Conservation (phyloP, 2,797 vertebrate species). For the Mormyrops attenuatus region DNA sequence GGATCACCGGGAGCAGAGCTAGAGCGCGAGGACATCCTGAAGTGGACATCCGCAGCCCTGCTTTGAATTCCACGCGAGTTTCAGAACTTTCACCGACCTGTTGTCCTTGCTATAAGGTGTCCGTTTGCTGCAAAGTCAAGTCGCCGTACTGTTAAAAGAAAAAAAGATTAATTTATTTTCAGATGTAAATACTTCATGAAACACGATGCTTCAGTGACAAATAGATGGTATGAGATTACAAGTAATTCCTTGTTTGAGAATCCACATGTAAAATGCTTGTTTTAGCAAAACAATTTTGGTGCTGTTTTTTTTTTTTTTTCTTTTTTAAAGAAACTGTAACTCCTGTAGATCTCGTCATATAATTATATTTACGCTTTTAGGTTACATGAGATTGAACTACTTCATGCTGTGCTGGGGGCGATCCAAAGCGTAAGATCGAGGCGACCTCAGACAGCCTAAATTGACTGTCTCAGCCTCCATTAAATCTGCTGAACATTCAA, state of each 20-base stretch:
- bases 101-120: constrained; percentile 56
- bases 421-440: constrained; percentile 27
- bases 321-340: constrained; percentile 44
- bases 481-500: background rate
- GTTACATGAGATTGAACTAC: constrained; percentile 16
- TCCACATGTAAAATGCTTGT: constrained; percentile 45
- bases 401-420: constrained; percentile 18
- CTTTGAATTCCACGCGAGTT: background rate
- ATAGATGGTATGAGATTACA: constrained; percentile 50
- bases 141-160: constrained; percentile 63
- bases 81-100: background rate
- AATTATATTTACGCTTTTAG: constrained; percentile 42
- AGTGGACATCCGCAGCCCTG: constrained; percentile 8
- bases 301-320: constrained; percentile 38
- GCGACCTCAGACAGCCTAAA: constrained; percentile 17
- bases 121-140: constrained; percentile 55
- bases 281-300: constrained; percentile 49
- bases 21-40: constrained; percentile 17
- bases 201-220: constrained; percentile 55
- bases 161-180: constrained; percentile 59
- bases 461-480: constrained; percentile 5
- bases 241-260: constrained; percentile 44
- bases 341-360: constrained; percentile 41
- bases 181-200: constrained; percentile 56
- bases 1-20: constrained; percentile 31